A percentile compares a stretch with the other conserved stretches of the same genome.
These are phyloP conservation scores for Plodia interpunctella DNA, from an alignment of 1,140 invertebrate genomes.

Conservation along the genomic window DNA sequence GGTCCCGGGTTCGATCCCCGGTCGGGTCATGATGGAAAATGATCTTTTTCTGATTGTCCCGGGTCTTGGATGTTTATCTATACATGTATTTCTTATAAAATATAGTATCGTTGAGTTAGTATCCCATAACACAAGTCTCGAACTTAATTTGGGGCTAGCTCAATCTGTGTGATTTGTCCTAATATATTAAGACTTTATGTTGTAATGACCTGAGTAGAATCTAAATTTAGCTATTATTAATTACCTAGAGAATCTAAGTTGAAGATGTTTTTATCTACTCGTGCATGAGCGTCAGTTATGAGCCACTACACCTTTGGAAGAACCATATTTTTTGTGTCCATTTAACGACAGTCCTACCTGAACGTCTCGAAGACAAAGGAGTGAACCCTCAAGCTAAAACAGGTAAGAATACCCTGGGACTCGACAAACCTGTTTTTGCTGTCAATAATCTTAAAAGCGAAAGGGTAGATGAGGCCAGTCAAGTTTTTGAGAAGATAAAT, in stretches of 20 bases:
- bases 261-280: too few species aligned
- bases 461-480: slow-evolving; percentile 2
- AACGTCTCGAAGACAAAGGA: slow-evolving; percentile 3
- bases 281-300: background rate
- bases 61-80: too few species aligned
- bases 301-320: background rate
- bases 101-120: too few species aligned
- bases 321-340: background rate
- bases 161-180: too few species aligned
- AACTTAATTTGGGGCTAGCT: too few species aligned
- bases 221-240: too few species aligned
- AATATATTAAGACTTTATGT: too few species aligned
- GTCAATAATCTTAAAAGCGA: slow-evolving; percentile 6
- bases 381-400: background rate
- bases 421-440: slow-evolving; percentile 9
- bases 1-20: too few species aligned
- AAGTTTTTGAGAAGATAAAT: background rate
- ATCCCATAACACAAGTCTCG: too few species aligned
- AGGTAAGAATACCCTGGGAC: slow-evolving; percentile 1
- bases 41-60: too few species aligned
- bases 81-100: too few species aligned
- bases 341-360: slow-evolving; percentile 5
- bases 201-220: background rate
- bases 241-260: background rate
- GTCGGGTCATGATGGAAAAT: too few species aligned